These are phyloP conservation scores for Scaptomyza cyrtandrae DNA, from an alignment of 2,888 invertebrate species.

Conservation along the genomic window DNA sequence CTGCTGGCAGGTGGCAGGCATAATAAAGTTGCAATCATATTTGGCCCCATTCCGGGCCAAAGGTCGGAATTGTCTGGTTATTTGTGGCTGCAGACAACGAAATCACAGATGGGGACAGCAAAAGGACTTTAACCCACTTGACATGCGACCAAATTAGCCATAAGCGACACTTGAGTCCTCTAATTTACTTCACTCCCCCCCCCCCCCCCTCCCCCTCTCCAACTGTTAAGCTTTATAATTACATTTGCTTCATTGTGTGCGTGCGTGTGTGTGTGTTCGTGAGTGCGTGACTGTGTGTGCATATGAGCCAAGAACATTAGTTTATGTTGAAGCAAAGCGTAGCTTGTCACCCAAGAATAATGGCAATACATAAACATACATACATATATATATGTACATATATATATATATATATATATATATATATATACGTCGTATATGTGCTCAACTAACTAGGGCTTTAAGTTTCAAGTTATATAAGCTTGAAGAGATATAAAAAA, in stretches of 20 bases:
- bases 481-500: background rate
- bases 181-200: conserved; percentile 16
- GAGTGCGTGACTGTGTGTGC: conserved; percentile 3
- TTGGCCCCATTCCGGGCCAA: conserved; percentile 1
- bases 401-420: background rate
- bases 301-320: conserved; percentile 2
- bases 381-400: too few relatives aligned
- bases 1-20: conserved; percentile 8
- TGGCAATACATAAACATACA: background rate
- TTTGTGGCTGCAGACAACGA: conserved; percentile 12
- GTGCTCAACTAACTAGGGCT: background rate
- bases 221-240: conserved; percentile 26
- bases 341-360: conserved; percentile 1
- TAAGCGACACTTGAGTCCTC: conserved; percentile 1
- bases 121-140: conserved; percentile 8
- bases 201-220: conserved; percentile 6
- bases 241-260: background rate
- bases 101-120: background rate
- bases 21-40: conserved; percentile 24
- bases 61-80: conserved; percentile 3
- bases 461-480: background rate
- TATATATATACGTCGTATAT: too few relatives aligned
- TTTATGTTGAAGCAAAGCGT: background rate
- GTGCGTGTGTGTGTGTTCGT: background rate
- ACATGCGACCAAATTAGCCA: conserved; percentile 17